phyloP scores from a whole-genome alignment of 2,797 vertebrate species.

The Anabacerthia variegaticeps region DNA sequence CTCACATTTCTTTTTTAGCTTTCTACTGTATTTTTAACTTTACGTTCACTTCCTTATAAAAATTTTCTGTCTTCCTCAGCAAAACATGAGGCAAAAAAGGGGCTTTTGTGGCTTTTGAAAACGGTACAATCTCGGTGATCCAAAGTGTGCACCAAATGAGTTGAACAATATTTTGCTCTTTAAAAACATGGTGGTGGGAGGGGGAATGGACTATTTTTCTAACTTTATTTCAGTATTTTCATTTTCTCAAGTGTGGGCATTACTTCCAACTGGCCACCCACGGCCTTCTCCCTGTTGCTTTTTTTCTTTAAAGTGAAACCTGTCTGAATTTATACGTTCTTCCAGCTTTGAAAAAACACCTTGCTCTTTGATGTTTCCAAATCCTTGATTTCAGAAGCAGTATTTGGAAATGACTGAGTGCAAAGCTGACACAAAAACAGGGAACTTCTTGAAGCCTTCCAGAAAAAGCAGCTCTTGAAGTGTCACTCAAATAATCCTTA shows the following conservation, averaged over 20 bases:
- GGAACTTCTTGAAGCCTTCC: neutral
- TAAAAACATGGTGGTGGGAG: neutral
- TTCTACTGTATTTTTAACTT: neutral
- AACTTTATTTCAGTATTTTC: neutral
- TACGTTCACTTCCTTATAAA: neutral
- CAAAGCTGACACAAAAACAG: neutral
- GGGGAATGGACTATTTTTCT: neutral
- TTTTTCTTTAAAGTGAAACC: too few relatives aligned
- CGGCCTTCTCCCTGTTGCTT: neutral
- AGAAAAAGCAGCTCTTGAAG: neutral
- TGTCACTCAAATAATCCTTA: neutral
- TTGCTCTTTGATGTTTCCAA: neutral
- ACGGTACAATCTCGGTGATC: neutral
- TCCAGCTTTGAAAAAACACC: neutral
- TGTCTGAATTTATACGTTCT: neutral
- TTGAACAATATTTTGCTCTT: neutral
- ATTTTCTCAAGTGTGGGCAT: neutral
- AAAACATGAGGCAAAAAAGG: neutral
- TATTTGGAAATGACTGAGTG: fast-evolving
- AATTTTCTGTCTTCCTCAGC: neutral
- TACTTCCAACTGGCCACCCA: neutral
- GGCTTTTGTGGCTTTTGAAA: neutral
- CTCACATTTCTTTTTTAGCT: neutral
- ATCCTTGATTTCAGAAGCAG: neutral
- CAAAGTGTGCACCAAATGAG: neutral